Base-by-base conservation (phyloP, 2,113 vertebrate species). In the Ardeotis arabs region DNA sequence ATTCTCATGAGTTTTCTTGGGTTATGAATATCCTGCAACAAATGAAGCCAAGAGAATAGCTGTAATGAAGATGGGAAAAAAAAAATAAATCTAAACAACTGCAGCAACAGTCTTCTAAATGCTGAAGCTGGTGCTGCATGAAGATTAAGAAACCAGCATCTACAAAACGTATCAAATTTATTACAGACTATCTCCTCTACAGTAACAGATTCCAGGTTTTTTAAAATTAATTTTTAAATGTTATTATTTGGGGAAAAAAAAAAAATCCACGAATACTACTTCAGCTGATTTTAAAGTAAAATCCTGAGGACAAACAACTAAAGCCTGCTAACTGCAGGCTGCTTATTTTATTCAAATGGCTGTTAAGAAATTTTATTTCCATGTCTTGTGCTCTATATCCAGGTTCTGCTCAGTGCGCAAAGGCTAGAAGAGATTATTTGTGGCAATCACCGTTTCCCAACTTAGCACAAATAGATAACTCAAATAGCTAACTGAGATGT, bases 351-450 rank as follows among this genome's bases (percentile, higher is more conserved):
- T 35, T 85, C 21, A 56, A 78, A 63, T 7, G 17, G 7, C 10
- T 74, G 60, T 27, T 56, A 47, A 58, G 67, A 80, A 83, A 14
- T 3, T 55, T 70, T 67, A 63, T 63, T 81, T 84, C 18, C 25
- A 35, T 23, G 11, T 45, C 31, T 59, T 5, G 1, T 70, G 49
- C 25, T 84, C 59, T 68, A 6, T 49, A 63, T 28, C 25, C 41
- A 7, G 0, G 0, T 28, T 87, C 24, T 0, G 1, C 35, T 68
- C 29, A 27, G 37, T 1, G 1, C 44, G 44, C 6, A 75, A 64
- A 66, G 55, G 31, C 52, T 35, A 52, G 13, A 50, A 77, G 60
- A 75, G 23, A 15, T 14, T 74, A 62, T 37, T 49, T 58, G 39
- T 50, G 23, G 52, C 39, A 29, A 52, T 21, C 56, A 69, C 37